Evolutionary conservation across 92 coral and sea anemone genomes (phyloP), one percentile per base, ranked within the genome.

Genomic region (Micromussa lordhowensis): DNA sequence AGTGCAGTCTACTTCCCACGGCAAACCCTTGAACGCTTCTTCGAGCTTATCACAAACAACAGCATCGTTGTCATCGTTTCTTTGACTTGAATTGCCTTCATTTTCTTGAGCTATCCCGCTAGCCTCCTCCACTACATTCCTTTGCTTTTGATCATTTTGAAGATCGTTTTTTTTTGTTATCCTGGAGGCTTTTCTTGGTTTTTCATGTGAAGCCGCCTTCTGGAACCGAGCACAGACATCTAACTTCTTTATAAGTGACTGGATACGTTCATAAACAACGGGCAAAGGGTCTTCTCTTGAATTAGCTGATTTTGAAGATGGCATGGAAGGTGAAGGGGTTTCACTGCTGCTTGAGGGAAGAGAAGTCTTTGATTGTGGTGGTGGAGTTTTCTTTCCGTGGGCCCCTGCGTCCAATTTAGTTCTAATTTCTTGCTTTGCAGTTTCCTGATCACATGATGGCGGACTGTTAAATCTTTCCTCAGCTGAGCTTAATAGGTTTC

Each of bases 401-500:
- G 51, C 49, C 53, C 18, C 77, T 15, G 17, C 2, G 51, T 73
- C 53, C 16, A 73, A 1, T 73, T 35, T 13, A 13, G 13, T 31
- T 73, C 16, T 13, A 35, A 34, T 21, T 19, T 73, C 48, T 34
- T 3, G 26, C 7, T 73, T 24, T 73, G 30, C 77, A 38, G 3
- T 2, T 18, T 73, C 22, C 26, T 35, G 48, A 15, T 73, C 77
- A 38, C 3, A 38, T 12, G 53, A 35, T 31, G 18, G 2, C 15
- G n/a, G 26, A 16, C 1, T 19, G 2, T 36, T 73, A 18, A 35
- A 73, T 12, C 48, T 35, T 38, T 73, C 77, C 10, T 21, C 48
- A 12, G 77, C 77, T 19, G 53, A 73, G 77, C 77, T 35, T 22
- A 73, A 29, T 73, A 73, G 77, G 12, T 34, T 73, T 73, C 77